phyloP scores from a whole-genome alignment of 1,140 invertebrate species.

The Neuroterus valhalla region DNA sequence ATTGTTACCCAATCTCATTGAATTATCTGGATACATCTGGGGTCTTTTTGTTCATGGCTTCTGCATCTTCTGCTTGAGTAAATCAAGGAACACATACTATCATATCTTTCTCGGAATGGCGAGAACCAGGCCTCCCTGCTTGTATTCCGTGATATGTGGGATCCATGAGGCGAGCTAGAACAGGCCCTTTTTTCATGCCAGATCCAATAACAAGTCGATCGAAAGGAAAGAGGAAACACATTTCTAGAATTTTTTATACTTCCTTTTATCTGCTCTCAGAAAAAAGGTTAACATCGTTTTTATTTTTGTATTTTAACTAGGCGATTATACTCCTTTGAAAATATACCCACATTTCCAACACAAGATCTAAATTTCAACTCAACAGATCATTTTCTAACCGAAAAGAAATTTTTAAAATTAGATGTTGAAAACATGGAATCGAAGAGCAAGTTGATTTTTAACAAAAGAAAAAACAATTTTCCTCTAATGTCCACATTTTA shows the following conservation, averaged over 20 bases:
- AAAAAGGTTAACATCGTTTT: no score
- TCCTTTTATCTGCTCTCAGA: background rate
- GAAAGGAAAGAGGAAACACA: slow-evolving; percentile 19
- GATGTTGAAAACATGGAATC: no score
- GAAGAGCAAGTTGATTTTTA: no score
- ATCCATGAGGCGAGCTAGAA: slow-evolving; percentile 13
- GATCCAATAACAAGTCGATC: slow-evolving; percentile 9
- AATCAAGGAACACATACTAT: slow-evolving; percentile 3
- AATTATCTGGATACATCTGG: slow-evolving; percentile 17
- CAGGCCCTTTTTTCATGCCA: slow-evolving; percentile 25
- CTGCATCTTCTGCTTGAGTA: slow-evolving; percentile 21
- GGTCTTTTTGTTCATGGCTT: slow-evolving; percentile 9
- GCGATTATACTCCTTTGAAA: no score
- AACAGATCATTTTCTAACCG: no score
- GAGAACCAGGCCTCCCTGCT: background rate
- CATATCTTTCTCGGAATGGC: background rate
- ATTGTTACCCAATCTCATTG: slow-evolving; percentile 4
- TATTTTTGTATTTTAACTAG: no score
- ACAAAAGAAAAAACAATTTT: no score
- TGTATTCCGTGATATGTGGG: slow-evolving; percentile 20
- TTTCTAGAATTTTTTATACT: background rate
- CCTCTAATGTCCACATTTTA: no score
- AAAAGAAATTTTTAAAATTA: no score
- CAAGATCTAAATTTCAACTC: no score
- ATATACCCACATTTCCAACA: no score